These are phyloP conservation scores for Danionella cerebrum DNA, from an alignment of 2,113 vertebrate genomes.

Conservation along the genomic window DNA sequence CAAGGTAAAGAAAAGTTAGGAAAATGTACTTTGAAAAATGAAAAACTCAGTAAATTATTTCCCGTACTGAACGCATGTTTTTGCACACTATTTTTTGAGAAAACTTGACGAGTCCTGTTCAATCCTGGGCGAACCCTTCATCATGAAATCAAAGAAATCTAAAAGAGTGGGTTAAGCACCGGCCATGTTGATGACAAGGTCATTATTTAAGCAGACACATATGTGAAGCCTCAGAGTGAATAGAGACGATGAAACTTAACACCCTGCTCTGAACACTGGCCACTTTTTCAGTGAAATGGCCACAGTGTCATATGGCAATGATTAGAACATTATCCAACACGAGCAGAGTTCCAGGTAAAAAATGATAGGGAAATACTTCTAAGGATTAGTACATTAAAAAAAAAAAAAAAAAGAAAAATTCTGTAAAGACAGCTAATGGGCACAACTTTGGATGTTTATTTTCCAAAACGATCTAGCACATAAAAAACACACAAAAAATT, in stretches of 20 bases:
- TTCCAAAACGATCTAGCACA: no score
- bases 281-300: conserved; percentile 11
- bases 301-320: conserved; percentile 35
- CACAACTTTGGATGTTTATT: no score
- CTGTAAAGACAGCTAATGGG: no score
- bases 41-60: no score
- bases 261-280: conserved; percentile 4
- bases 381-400: no score
- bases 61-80: neutral
- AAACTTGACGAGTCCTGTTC: neutral
- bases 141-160: neutral
- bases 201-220: conserved; percentile 45
- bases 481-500: no score
- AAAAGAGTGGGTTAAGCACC: neutral
- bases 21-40: no score
- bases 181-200: neutral
- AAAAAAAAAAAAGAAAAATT: no score
- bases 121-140: neutral
- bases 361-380: no score
- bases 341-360: no score
- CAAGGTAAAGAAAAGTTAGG: no score
- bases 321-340: conserved; percentile 18
- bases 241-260: conserved; percentile 14
- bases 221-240: conserved; percentile 34
- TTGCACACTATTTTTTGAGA: neutral